Conservation (phyloP, 2,888 invertebrate genomes). For the Syritta pipiens region DNA sequence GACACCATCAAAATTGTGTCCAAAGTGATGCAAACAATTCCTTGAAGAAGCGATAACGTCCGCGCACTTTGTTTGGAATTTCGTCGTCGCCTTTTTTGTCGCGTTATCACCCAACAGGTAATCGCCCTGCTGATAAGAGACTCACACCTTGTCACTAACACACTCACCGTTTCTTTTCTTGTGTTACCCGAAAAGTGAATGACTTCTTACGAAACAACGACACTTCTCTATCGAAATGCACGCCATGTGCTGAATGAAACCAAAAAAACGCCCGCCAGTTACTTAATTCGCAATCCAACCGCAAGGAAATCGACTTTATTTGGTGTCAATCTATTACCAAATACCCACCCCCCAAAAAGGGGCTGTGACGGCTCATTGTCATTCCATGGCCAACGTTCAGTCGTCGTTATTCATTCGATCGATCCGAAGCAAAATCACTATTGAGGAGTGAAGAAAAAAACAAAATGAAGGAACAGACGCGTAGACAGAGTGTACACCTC, state of each 20-base stretch:
- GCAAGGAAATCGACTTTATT: conserved; percentile 38
- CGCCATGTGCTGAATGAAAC: background rate
- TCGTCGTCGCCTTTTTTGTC: too few relatives aligned
- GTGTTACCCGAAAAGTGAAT: conserved; percentile 34
- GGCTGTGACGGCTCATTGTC: conserved; percentile 43
- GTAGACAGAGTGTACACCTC: too few relatives aligned
- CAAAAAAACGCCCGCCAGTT: conserved; percentile 9
- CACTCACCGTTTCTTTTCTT: background rate
- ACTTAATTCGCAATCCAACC: conserved; percentile 22
- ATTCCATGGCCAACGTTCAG: conserved; percentile 30
- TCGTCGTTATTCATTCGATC: too few relatives aligned
- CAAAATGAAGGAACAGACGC: too few relatives aligned
- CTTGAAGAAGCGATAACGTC: conserved; percentile 33
- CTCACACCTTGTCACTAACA: background rate
- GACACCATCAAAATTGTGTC: background rate
- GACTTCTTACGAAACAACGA: conserved; percentile 39
- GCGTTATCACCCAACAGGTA: conserved; percentile 15
- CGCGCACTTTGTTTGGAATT: conserved; percentile 11
- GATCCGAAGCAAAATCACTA: background rate
- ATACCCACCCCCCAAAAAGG: conserved; percentile 46
- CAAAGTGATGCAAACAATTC: conserved; percentile 42
- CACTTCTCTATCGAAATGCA: background rate
- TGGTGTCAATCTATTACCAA: conserved; percentile 57
- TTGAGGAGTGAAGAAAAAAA: too few relatives aligned
- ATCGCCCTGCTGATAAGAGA: conserved; percentile 45